Conservation (phyloP, 2,888 invertebrate genomes). For the Lasioglossum lativentre region DNA sequence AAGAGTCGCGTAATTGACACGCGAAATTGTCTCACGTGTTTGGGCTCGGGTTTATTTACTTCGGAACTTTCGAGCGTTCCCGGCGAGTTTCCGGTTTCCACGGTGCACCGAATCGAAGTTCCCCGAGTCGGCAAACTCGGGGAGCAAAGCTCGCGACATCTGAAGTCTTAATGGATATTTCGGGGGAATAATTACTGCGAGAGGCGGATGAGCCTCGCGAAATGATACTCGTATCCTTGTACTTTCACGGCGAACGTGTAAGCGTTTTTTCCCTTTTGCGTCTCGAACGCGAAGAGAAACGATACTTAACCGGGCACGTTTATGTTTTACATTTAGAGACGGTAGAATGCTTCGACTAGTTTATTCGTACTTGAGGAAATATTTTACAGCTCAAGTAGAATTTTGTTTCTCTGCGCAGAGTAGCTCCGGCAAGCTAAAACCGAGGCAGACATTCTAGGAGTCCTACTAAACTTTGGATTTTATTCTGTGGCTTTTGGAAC, state of each 20-base stretch:
- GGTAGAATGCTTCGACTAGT: background rate
- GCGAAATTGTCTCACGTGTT: conserved; percentile 71
- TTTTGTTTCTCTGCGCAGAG: background rate
- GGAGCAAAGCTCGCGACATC: conserved; percentile 50
- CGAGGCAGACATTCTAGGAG: background rate
- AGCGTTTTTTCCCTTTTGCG: background rate
- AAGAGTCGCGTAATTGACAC: conserved; percentile 62
- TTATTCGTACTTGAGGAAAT: background rate
- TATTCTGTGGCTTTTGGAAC: background rate
- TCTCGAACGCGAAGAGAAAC: background rate
- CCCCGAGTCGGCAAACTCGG: conserved; percentile 37
- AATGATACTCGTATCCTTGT: background rate
- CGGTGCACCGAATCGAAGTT: conserved; percentile 58
- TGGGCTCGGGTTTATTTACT: conserved; percentile 63
- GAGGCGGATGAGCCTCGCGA: background rate
- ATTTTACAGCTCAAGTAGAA: background rate
- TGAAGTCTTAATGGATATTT: conserved; percentile 66
- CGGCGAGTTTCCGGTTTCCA: conserved; percentile 38
- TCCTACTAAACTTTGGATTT: background rate
- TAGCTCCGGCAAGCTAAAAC: background rate
- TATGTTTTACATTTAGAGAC: background rate
- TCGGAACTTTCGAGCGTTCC: conserved; percentile 58
- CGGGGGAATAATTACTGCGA: conserved; percentile 53
- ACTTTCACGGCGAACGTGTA: background rate
- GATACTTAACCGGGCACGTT: background rate